Evolutionary conservation across 2,888 invertebrate genomes (phyloP).

Genomic region (Tetragnatha montana): DNA sequence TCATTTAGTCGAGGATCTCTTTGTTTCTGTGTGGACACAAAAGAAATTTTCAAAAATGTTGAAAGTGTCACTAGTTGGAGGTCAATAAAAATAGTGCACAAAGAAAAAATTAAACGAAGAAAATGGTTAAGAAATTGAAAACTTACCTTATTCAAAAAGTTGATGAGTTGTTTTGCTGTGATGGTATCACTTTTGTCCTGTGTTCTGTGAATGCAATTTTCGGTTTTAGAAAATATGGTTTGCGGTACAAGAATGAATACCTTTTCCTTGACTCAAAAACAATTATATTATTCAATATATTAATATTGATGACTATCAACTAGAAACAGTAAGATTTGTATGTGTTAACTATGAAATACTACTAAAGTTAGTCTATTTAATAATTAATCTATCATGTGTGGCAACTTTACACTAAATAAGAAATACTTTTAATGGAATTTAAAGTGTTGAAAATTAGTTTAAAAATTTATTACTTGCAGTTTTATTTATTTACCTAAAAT

Average conservation of each 20-base stretch:
- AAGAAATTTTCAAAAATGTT: background rate
- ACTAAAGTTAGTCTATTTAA: too few relatives aligned
- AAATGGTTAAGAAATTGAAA: background rate
- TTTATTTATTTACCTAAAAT: too few relatives aligned
- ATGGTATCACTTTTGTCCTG: slow-evolving; percentile 93
- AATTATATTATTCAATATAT: background rate
- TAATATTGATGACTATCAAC: background rate
- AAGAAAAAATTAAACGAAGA: background rate
- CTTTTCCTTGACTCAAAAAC: too few relatives aligned
- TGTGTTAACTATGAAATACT: background rate
- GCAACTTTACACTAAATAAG: too few relatives aligned
- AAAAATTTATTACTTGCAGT: too few relatives aligned
- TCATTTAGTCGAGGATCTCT: slow-evolving; percentile 98
- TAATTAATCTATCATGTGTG: too few relatives aligned
- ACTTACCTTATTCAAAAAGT: slow-evolving; percentile 89
- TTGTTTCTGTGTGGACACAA: slow-evolving; percentile 83
- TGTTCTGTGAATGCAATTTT: slow-evolving; percentile 80
- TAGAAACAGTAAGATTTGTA: background rate
- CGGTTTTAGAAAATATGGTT: background rate
- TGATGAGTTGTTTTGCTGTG: slow-evolving; percentile 89
- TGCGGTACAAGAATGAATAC: background rate
- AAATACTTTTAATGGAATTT: too few relatives aligned
- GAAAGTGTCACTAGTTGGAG: too few relatives aligned
- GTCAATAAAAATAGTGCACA: background rate
- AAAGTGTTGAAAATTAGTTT: too few relatives aligned